Evolutionary conservation across 2,888 invertebrate species (phyloP).

Genomic region (Rugalucina vietnamica): DNA sequence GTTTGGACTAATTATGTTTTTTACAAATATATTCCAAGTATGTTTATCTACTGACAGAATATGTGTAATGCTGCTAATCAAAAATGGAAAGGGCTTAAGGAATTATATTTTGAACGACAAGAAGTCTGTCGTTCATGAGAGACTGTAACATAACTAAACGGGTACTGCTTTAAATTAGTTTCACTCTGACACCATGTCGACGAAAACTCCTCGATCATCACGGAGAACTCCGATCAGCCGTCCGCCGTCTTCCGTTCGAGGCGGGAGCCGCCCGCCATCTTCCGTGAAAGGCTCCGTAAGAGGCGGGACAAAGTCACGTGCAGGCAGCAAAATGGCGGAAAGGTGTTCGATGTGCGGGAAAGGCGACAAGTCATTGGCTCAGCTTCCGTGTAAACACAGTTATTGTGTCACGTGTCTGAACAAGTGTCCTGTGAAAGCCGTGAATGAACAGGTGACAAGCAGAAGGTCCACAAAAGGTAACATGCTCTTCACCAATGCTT

Average conservation of each 20-base stretch:
- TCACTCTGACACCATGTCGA: too few species aligned
- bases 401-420: constrained; percentile 52
- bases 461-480: neutral
- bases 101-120: too few species aligned
- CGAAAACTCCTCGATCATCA: neutral
- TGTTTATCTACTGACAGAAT: too few species aligned
- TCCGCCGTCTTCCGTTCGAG: neutral
- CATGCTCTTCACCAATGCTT: too few species aligned
- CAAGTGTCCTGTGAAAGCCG: neutral
- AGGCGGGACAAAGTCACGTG: constrained; percentile 2
- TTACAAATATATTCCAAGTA: too few species aligned
- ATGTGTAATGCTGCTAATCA: too few species aligned
- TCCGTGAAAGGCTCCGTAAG: constrained; percentile 43
- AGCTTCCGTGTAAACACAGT: constrained; percentile 45
- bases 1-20: too few species aligned
- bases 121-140: too few species aligned
- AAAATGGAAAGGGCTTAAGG: too few species aligned
- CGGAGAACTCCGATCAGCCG: neutral
- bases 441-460: neutral
- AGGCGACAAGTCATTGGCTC: constrained; percentile 33
- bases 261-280: neutral
- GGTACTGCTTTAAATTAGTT: too few species aligned
- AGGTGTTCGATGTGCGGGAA: constrained; percentile 40
- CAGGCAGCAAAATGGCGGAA: constrained; percentile 28
- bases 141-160: too few species aligned